Evolutionary conservation across 2,888 invertebrate genomes (phyloP).

Genomic region (Melinaea marsaeus): DNA sequence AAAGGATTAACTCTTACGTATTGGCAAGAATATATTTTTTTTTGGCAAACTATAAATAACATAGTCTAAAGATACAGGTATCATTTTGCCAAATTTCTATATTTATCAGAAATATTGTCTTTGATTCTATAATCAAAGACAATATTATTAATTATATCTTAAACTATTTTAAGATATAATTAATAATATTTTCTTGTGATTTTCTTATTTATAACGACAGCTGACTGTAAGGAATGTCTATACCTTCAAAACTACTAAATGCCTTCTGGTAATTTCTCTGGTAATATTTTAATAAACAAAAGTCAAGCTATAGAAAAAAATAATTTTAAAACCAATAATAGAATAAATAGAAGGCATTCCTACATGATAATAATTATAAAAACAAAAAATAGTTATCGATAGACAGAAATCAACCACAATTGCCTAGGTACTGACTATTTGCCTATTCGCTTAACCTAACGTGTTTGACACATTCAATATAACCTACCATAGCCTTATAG

Average conservation of each 20-base stretch:
- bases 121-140: too few relatives aligned
- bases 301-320: too few relatives aligned
- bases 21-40: slow-evolving; percentile 56
- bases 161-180: too few relatives aligned
- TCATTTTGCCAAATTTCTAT: too few relatives aligned
- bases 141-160: too few relatives aligned
- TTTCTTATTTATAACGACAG: too few relatives aligned
- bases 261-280: too few relatives aligned
- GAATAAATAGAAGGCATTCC: slow-evolving; percentile 7
- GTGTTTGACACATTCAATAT: slow-evolving; percentile 43
- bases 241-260: too few relatives aligned
- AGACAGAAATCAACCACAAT: not conserved
- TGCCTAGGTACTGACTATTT: slow-evolving; percentile 1
- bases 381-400: not conserved
- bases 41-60: slow-evolving; percentile 46
- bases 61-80: not conserved
- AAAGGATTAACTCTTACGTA: slow-evolving; percentile 27
- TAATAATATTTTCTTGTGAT: too few relatives aligned
- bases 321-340: not conserved
- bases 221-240: too few relatives aligned
- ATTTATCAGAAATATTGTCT: too few relatives aligned
- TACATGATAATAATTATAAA: not conserved
- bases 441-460: slow-evolving; percentile 28
- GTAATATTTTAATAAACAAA: too few relatives aligned
- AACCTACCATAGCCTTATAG: slow-evolving; percentile 38